Conservation (phyloP, 2,888 invertebrate genomes). For the Sericinus montela region DNA sequence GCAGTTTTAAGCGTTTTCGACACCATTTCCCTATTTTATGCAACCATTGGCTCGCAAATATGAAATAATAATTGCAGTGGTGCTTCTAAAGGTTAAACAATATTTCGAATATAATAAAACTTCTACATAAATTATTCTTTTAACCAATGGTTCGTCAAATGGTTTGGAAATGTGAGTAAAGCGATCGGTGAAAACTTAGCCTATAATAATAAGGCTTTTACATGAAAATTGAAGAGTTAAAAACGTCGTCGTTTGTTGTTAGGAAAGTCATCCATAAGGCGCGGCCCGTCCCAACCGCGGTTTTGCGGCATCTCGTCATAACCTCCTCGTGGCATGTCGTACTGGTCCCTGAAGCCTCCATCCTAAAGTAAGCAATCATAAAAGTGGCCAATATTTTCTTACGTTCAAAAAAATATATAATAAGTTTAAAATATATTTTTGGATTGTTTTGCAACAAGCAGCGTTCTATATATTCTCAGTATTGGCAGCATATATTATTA, state of each 20-base stretch:
- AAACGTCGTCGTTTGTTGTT: constrained; percentile 84
- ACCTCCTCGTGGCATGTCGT: constrained; percentile 68
- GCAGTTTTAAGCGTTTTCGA: constrained; percentile 5
- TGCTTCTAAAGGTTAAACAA: no score
- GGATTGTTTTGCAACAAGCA: no score
- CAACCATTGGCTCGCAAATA: constrained; percentile 1
- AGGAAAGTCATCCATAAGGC: constrained; percentile 81
- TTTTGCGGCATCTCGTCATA: constrained; percentile 73
- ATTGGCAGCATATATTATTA: no score
- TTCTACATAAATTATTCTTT: background rate
- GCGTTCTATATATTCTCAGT: no score
- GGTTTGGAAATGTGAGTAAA: background rate
- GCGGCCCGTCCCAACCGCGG: constrained; percentile 78
- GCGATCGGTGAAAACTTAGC: constrained; percentile 5
- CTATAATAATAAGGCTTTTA: background rate
- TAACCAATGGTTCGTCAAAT: constrained; percentile 7
- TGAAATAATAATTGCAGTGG: background rate
- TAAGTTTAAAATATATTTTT: no score
- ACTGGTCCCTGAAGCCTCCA: constrained; percentile 77
- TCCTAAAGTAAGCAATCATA: constrained; percentile 75
- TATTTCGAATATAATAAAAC: no score
- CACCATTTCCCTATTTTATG: background rate
- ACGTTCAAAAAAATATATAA: no score
- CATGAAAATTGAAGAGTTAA: constrained; percentile 45
- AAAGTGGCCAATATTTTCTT: constrained; percentile 65